These are phyloP conservation scores for Cyaniris semiargus DNA, from an alignment of 2,888 invertebrate species.

Conservation along the genomic window DNA sequence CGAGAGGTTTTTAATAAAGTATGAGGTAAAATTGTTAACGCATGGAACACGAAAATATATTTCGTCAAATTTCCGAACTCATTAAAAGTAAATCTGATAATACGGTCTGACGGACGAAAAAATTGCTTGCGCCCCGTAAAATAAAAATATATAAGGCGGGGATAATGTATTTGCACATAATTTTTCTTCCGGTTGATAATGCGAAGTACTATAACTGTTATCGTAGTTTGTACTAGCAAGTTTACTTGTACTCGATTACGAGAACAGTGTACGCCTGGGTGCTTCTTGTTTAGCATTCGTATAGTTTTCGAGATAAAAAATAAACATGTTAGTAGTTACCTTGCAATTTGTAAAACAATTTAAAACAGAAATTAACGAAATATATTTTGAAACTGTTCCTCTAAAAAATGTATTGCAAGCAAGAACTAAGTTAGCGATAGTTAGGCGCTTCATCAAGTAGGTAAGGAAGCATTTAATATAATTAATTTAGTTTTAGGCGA, in stretches of 20 bases:
- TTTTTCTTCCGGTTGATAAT: slow-evolving; percentile 7
- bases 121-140: slow-evolving; percentile 21
- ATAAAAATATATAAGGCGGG: slow-evolving; percentile 15
- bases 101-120: slow-evolving; percentile 28
- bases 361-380: background rate
- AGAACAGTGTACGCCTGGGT: background rate
- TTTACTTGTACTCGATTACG: background rate
- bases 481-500: slow-evolving; percentile 14
- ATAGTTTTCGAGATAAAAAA: background rate
- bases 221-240: background rate
- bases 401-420: background rate
- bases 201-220: background rate
- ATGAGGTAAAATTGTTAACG: slow-evolving; percentile 20
- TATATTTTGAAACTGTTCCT: background rate
- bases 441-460: background rate
- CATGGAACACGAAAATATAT: slow-evolving; percentile 13
- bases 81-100: slow-evolving; percentile 30
- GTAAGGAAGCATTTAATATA: slow-evolving; percentile 1
- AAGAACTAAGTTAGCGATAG: background rate
- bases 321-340: background rate
- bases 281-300: background rate
- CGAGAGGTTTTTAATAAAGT: slow-evolving; percentile 23
- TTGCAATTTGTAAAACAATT: background rate
- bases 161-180: slow-evolving; percentile 26
- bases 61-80: slow-evolving; percentile 19